Evolutionary conservation across 2,888 invertebrate species (phyloP).

Genomic region (Limulus polyphemus): DNA sequence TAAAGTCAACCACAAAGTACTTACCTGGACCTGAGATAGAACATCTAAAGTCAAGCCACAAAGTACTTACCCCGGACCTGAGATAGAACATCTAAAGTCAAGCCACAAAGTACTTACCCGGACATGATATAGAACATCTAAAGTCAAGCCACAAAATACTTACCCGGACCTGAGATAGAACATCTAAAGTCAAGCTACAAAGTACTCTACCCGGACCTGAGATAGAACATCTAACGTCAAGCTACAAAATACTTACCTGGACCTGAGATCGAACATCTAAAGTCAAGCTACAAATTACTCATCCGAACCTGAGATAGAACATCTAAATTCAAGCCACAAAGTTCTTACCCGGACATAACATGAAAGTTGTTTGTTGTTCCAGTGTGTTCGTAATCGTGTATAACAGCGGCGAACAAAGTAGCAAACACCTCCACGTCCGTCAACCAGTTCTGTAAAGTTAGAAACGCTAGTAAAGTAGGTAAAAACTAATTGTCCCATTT

Average conservation of each 20-base stretch:
- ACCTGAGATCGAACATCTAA: too few relatives aligned
- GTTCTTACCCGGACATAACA: conserved; percentile 66
- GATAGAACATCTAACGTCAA: too few relatives aligned
- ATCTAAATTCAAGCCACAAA: too few relatives aligned
- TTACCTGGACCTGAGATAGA: conserved; percentile 70
- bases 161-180: too few relatives aligned
- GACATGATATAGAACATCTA: conserved; percentile 69
- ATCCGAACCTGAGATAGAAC: conserved; percentile 49
- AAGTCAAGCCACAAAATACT: conserved; percentile 12
- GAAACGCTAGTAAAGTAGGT: neutral
- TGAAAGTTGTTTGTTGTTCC: conserved; percentile 96
- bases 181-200: too few relatives aligned
- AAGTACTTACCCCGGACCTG: conserved; percentile 54
- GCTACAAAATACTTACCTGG: conserved; percentile 45
- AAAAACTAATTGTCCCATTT: too few relatives aligned
- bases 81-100: too few relatives aligned
- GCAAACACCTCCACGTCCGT: conserved; percentile 89
- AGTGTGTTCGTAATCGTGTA: conserved; percentile 93
- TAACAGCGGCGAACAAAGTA: conserved; percentile 76
- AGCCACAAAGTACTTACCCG: conserved; percentile 41
- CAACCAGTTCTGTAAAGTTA: conserved; percentile 62
- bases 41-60: too few relatives aligned
- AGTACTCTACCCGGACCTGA: conserved; percentile 56
- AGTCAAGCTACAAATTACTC: conserved; percentile 16
- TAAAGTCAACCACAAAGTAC: conserved; percentile 5